Percentiles rank a stretch among this genome's conserved stretches.
Conservation (phyloP, 2,797 vertebrate species). For the Triplophysa yarkandensis region DNA sequence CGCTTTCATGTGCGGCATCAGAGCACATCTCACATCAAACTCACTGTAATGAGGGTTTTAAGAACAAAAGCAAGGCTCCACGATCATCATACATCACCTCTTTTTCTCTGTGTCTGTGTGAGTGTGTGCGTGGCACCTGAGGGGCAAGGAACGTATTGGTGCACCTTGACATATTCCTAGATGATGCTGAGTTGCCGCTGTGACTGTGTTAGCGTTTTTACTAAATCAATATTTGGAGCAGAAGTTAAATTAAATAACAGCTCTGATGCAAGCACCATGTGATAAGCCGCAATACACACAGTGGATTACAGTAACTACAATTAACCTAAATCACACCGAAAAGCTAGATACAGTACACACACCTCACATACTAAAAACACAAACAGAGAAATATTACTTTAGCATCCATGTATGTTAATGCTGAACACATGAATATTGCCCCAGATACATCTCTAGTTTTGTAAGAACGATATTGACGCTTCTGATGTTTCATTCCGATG, state of each 20-base stretch:
- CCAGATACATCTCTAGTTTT: slow-evolving; percentile 17
- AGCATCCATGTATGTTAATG: not conserved
- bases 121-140: slow-evolving; percentile 14
- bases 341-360: slow-evolving; percentile 56
- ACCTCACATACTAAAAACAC: slow-evolving; percentile 18
- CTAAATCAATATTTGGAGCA: slow-evolving; percentile 32
- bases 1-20: slow-evolving; percentile 68
- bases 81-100: slow-evolving; percentile 40
- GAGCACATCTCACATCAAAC: slow-evolving; percentile 64
- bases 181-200: slow-evolving; percentile 43
- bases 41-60: slow-evolving; percentile 67
- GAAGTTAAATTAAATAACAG: slow-evolving; percentile 32
- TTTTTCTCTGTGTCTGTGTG: not conserved
- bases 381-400: slow-evolving; percentile 11
- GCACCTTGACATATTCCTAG: slow-evolving; percentile 37
- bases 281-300: slow-evolving; percentile 54
- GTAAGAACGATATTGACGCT: not conserved
- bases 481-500: not conserved
- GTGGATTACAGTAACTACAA: not conserved
- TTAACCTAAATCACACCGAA: slow-evolving; percentile 54
- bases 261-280: slow-evolving; percentile 64
- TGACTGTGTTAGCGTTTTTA: slow-evolving; percentile 37
- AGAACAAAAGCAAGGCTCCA: slow-evolving; percentile 61
- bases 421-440: slow-evolving; percentile 7
- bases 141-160: slow-evolving; percentile 23